Evolutionary conservation across 2,888 invertebrate genomes (phyloP).

Genomic region (Dysmachus trigonus): DNA sequence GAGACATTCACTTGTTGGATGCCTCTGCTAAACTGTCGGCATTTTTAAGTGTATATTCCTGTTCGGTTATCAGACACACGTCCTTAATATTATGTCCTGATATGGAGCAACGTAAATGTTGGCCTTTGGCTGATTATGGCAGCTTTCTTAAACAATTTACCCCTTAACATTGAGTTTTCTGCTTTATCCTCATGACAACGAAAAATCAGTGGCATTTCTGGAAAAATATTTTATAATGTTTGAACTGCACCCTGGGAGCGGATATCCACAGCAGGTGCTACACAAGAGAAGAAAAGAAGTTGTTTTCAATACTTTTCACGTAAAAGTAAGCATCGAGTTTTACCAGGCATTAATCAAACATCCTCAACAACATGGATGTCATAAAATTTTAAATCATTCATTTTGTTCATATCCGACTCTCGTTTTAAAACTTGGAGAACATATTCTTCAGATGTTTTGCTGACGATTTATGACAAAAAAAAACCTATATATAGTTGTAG

Average conservation of each 20-base stretch:
- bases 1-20: slow-evolving; percentile 24
- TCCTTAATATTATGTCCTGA: background rate
- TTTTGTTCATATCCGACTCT: background rate
- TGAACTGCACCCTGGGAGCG: background rate
- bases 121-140: background rate
- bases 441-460: too few species aligned
- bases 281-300: background rate
- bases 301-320: background rate
- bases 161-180: background rate
- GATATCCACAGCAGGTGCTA: background rate
- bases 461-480: too few species aligned
- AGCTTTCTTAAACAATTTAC: background rate
- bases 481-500: too few species aligned
- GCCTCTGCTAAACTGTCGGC: background rate
- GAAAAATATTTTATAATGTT: background rate
- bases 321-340: background rate
- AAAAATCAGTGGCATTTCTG: background rate
- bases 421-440: too few species aligned
- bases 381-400: background rate
- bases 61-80: background rate
- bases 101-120: background rate
- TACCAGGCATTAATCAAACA: background rate
- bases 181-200: background rate
- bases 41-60: background rate
- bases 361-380: background rate